Conservation (phyloP, 2,797 vertebrate species). For the Brotula barbata region DNA sequence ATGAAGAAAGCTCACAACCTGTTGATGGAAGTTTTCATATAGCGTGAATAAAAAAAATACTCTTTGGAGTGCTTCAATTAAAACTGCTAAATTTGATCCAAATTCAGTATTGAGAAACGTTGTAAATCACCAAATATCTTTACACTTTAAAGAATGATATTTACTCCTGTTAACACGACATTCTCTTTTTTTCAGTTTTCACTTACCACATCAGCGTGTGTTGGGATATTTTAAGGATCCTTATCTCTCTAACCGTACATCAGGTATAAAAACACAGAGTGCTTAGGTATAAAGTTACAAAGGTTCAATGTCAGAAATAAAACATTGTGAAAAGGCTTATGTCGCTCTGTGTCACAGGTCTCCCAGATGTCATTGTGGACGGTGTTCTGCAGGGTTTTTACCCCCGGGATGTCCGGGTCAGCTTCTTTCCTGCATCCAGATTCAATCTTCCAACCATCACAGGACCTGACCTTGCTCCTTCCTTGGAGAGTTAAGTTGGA, state of each 20-base stretch:
- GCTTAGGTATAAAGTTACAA: too few species aligned
- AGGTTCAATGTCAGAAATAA: too few species aligned
- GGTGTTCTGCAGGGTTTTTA: slow-evolving; percentile 82
- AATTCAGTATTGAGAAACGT: too few species aligned
- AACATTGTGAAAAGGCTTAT: not conserved
- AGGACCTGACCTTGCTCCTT: not conserved
- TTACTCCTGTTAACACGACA: not conserved
- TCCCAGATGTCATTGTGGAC: slow-evolving; percentile 76
- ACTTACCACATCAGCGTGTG: slow-evolving; percentile 71
- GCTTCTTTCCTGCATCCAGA: slow-evolving; percentile 64
- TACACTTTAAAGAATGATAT: not conserved
- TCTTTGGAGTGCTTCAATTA: too few species aligned
- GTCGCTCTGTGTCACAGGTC: slow-evolving; percentile 54
- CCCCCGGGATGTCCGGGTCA: slow-evolving; percentile 72
- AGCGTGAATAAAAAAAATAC: too few species aligned
- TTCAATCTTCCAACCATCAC: slow-evolving; percentile 15
- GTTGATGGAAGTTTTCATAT: too few species aligned
- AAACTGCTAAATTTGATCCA: too few species aligned
- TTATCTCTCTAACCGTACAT: slow-evolving; percentile 58
- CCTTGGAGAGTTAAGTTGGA: slow-evolving; percentile 29
- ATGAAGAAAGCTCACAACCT: too few species aligned
- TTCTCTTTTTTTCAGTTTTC: slow-evolving; percentile 54
- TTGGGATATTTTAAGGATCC: slow-evolving; percentile 77
- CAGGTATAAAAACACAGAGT: slow-evolving; percentile 63
- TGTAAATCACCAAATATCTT: too few species aligned